phyloP scores from a whole-genome alignment of 1,140 invertebrate genomes.

The Gonioctena quinquepunctata region DNA sequence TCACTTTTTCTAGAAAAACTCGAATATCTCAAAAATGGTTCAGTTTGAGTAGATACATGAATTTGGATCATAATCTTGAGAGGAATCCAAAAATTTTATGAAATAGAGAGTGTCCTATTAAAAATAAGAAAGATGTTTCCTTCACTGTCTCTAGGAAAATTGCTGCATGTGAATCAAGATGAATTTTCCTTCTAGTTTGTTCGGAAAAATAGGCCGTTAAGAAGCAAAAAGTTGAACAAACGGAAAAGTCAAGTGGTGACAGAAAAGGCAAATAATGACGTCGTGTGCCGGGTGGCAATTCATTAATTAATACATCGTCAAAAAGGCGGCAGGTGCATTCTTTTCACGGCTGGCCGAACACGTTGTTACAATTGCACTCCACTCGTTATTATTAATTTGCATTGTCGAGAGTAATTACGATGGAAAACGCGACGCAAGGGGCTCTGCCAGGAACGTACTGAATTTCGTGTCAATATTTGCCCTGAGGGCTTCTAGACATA shows the following conservation, averaged over 20 bases:
- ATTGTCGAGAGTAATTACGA: slow-evolving; percentile 17
- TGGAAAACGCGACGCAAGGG: background rate
- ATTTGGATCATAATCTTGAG: no score
- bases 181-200: no score
- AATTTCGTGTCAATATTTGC: background rate
- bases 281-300: slow-evolving; percentile 35
- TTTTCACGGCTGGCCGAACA: slow-evolving; percentile 32
- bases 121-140: no score
- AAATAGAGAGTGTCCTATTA: no score
- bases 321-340: slow-evolving; percentile 31
- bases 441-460: background rate
- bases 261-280: background rate
- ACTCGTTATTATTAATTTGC: slow-evolving; percentile 29
- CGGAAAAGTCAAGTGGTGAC: background rate
- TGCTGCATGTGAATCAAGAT: no score
- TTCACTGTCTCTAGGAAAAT: no score
- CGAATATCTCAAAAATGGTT: no score
- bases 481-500: no score
- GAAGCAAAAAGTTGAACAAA: background rate
- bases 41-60: no score
- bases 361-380: slow-evolving; percentile 37
- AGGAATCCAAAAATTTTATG: no score
- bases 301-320: slow-evolving; percentile 33
- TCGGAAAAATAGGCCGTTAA: no score
- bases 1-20: no score